Evolutionary conservation across 2,888 invertebrate species (phyloP).

Genomic region (Acronicta psi): DNA sequence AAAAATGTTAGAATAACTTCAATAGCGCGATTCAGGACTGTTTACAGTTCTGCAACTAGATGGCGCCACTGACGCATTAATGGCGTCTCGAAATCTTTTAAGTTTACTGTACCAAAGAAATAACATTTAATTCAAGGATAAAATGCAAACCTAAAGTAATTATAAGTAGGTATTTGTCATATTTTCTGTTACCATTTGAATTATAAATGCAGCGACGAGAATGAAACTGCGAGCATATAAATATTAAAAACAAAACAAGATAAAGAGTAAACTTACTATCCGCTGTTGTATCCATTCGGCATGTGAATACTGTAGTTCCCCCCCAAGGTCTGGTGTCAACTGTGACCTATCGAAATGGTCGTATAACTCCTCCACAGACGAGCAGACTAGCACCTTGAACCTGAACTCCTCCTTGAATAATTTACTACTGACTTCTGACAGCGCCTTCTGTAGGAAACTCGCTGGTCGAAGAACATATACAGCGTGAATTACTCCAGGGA

Average conservation of each 20-base stretch:
- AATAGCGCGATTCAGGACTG: slow-evolving; percentile 55
- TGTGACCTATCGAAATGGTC: slow-evolving; percentile 95
- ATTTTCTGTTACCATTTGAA: no score
- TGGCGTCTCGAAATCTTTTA: background rate
- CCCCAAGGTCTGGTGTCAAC: slow-evolving; percentile 96
- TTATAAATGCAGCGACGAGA: no score
- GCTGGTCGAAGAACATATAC: slow-evolving; percentile 98
- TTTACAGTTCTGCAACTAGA: slow-evolving; percentile 35
- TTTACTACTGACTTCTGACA: slow-evolving; percentile 98
- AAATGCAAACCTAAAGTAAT: no score
- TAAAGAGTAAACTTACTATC: slow-evolving; percentile 91
- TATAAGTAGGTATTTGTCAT: background rate
- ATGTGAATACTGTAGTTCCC: slow-evolving; percentile 96
- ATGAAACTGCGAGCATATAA: no score
- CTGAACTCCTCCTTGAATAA: slow-evolving; percentile 97
- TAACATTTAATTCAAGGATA: background rate
- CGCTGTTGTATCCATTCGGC: slow-evolving; percentile 99
- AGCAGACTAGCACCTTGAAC: slow-evolving; percentile 96
- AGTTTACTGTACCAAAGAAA: background rate
- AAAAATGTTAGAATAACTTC: slow-evolving; percentile 36
- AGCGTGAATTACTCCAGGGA: slow-evolving; percentile 97
- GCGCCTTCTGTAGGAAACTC: slow-evolving; percentile 98
- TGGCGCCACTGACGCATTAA: slow-evolving; percentile 43
- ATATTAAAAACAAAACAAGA: background rate
- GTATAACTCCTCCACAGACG: slow-evolving; percentile 95